These are phyloP conservation scores for Myotis lucifugus DNA, from an alignment of 2,113 vertebrate species.

Conservation along the genomic window DNA sequence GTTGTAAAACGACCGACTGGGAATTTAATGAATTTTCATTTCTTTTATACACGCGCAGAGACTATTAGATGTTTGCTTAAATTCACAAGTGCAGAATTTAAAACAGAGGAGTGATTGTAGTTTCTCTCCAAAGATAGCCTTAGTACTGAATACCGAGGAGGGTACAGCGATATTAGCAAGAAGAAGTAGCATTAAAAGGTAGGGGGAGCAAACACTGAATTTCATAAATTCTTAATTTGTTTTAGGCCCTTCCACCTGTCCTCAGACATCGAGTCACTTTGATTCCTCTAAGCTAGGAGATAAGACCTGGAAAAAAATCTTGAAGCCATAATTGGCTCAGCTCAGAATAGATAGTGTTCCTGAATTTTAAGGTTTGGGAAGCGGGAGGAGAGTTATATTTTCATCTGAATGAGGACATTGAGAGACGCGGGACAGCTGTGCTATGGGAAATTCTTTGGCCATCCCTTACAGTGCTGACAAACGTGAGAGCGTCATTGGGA, in stretches of 20 bases:
- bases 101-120: constrained; percentile 77
- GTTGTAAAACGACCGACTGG: constrained; percentile 70
- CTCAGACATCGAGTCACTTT: not conserved
- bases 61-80: constrained; percentile 60
- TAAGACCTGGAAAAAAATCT: not conserved
- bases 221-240: not conserved
- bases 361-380: not conserved
- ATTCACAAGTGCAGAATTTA: constrained; percentile 74
- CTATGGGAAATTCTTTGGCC: not conserved
- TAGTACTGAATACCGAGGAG: constrained; percentile 49
- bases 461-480: not conserved
- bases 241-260: not conserved
- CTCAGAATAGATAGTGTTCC: not conserved
- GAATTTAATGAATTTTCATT: constrained; percentile 77
- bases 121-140: constrained; percentile 69
- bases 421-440: not conserved
- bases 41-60: constrained; percentile 75
- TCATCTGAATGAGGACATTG: not conserved
- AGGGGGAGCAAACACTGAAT: not conserved
- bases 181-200: not conserved
- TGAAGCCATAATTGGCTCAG: not conserved
- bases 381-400: not conserved
- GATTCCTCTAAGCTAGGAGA: not conserved
- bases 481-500: not conserved
- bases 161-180: not conserved